Evolutionary conservation across 37 sponge, comb jelly and placozoan genomes (phyloP).

Genomic region (Beroe ovata): DNA sequence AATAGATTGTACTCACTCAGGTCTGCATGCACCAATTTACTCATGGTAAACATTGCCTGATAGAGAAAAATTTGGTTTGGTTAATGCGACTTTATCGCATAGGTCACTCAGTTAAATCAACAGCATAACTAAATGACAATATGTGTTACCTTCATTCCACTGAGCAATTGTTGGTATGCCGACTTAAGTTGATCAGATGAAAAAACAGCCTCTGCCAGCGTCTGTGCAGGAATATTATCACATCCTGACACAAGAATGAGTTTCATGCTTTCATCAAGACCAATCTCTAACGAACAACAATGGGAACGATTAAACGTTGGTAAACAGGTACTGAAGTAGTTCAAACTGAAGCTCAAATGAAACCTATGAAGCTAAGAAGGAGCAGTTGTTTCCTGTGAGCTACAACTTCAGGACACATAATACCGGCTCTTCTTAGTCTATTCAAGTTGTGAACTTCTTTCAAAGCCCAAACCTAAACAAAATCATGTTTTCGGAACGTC

Average conservation of each 20-base stretch:
- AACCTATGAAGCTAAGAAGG: constrained; percentile 80
- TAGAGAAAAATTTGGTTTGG: background rate
- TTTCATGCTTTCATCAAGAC: too few species aligned
- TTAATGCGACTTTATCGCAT: too few species aligned
- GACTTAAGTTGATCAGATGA: constrained; percentile 70
- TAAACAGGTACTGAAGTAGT: background rate
- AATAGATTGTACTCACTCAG: constrained; percentile 94
- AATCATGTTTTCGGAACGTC: constrained; percentile 69
- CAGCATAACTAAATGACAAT: too few species aligned
- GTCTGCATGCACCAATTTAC: constrained; percentile 91
- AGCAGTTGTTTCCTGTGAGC: constrained; percentile 83
- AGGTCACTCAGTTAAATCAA: too few species aligned
- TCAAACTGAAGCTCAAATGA: background rate
- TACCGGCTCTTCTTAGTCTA: constrained; percentile 73
- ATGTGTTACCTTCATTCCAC: constrained; percentile 63
- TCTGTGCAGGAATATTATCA: constrained; percentile 80
- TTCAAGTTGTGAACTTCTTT: constrained; percentile 93
- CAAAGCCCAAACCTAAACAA: constrained; percentile 89
- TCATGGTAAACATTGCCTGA: constrained; percentile 76
- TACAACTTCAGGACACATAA: constrained; percentile 87
- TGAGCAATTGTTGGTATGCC: constrained; percentile 81
- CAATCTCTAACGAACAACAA: too few species aligned
- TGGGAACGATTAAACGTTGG: too few species aligned
- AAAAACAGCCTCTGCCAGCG: constrained; percentile 78
- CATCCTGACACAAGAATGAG: background rate